Evolutionary conservation across 1,140 invertebrate species (phyloP).

Genomic region (Zaprionus gabonicus): DNA sequence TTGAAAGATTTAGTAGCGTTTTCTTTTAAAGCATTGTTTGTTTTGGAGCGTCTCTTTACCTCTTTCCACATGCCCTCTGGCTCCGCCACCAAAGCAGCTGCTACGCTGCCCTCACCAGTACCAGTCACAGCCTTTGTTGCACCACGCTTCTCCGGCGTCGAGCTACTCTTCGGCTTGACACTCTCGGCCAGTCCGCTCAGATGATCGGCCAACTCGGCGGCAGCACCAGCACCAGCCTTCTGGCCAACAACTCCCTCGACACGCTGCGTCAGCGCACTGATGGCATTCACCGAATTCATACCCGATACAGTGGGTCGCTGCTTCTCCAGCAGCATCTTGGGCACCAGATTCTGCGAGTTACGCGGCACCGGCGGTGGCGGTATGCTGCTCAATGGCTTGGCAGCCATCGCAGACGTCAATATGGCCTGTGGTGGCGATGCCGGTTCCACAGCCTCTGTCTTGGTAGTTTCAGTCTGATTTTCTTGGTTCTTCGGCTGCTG

Average conservation of each 20-base stretch:
- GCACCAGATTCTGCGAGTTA: conserved; percentile 75
- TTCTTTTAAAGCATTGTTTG: conserved; percentile 84
- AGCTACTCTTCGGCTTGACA: conserved; percentile 73
- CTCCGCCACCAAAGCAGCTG: conserved; percentile 76
- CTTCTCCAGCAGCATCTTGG: conserved; percentile 67
- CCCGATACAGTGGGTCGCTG: conserved; percentile 55
- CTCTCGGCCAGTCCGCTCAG: conserved; percentile 79
- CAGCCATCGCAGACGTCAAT: conserved; percentile 85
- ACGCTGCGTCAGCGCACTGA: conserved; percentile 74
- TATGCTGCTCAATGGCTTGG: conserved; percentile 87
- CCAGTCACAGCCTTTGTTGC: conserved; percentile 40
- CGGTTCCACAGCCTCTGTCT: conserved; percentile 42
- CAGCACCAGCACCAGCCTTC: conserved; percentile 79
- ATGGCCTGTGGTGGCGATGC: conserved; percentile 68
- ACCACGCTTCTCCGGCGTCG: conserved; percentile 66
- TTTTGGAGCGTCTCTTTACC: conserved; percentile 86
- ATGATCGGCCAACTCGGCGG: conserved; percentile 75
- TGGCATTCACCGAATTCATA: conserved; percentile 68
- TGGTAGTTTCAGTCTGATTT: conserved; percentile 52
- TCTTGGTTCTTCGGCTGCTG: conserved; percentile 25
- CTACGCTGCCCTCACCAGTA: conserved; percentile 41
- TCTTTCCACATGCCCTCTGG: conserved; percentile 84
- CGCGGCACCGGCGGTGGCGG: conserved; percentile 89
- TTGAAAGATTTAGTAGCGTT: conserved; percentile 80
- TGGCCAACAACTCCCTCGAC: conserved; percentile 85